A percentile compares a stretch with the other conserved stretches of the same genome.
Evolutionary conservation across 2,113 vertebrate species (phyloP).

Genomic region (Daboia siamensis): DNA sequence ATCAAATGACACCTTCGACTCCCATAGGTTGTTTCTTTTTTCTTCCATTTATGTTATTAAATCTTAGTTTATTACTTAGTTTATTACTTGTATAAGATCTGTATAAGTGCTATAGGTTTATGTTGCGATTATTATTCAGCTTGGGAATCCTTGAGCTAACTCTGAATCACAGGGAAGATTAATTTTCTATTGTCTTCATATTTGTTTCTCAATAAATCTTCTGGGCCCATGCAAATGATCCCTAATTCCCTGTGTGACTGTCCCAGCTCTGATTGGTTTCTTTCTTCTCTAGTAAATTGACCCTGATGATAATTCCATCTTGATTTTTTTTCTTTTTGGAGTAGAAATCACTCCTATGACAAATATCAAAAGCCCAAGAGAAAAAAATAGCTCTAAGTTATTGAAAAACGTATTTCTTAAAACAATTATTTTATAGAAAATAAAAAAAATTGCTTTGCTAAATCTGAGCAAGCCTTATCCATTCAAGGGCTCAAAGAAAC

Average conservation of each 20-base stretch:
- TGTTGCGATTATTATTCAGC: slow-evolving; percentile 19
- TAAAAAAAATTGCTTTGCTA: not conserved
- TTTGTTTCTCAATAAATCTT: slow-evolving; percentile 42
- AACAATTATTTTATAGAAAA: not conserved
- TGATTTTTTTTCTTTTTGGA: slow-evolving; percentile 37
- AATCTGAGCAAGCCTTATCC: not conserved
- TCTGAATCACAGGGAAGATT: slow-evolving; percentile 41
- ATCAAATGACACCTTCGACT: accelerated
- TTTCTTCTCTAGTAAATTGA: slow-evolving; percentile 56
- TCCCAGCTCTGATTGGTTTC: slow-evolving; percentile 47
- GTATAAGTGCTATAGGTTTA: not conserved
- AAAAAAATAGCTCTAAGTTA: slow-evolving; percentile 25
- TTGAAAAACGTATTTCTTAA: not conserved
- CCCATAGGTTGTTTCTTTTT: not conserved
- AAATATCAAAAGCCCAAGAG: slow-evolving; percentile 36
- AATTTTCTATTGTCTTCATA: slow-evolving; percentile 36
- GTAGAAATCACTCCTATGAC: slow-evolving; percentile 49
- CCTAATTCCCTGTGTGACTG: slow-evolving; percentile 58
- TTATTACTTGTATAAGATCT: slow-evolving; percentile 7
- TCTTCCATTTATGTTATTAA: not conserved
- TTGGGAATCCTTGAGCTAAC: slow-evolving; percentile 12
- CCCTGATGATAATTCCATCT: slow-evolving; percentile 59
- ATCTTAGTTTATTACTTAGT: not conserved
- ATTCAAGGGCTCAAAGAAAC: not conserved
- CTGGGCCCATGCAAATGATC: slow-evolving; percentile 61